A percentile compares a stretch with the other conserved stretches of the same genome.
Evolutionary conservation across 53 echinoderm and acorn worm species (phyloP).

Genomic region (Paracentrotus lividus): DNA sequence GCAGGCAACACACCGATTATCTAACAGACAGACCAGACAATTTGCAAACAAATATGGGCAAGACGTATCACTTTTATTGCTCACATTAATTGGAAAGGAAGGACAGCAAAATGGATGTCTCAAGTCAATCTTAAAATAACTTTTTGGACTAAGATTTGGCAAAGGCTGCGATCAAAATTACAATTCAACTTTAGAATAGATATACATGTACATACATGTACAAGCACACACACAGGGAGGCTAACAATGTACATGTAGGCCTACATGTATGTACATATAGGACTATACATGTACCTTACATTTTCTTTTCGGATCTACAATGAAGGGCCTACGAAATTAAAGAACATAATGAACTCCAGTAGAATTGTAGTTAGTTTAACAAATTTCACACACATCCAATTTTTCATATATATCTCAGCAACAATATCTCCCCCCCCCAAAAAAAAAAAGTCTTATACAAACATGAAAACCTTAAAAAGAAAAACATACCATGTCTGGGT

Average conservation of each 20-base stretch:
- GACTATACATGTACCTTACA: no score
- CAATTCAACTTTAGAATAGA: background rate
- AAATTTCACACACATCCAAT: no score
- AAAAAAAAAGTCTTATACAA: background rate
- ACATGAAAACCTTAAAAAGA: background rate
- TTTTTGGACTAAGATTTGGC: background rate
- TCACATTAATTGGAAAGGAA: conserved; percentile 16
- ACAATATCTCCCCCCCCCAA: no score
- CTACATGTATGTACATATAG: background rate
- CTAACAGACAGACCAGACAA: conserved; percentile 5
- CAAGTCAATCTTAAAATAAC: background rate
- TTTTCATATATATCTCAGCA: no score
- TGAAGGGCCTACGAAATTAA: no score
- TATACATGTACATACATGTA: background rate
- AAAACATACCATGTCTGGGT: background rate
- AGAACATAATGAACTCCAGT: no score
- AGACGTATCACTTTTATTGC: conserved; percentile 34
- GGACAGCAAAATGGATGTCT: background rate
- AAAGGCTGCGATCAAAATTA: background rate
- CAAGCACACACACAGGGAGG: background rate
- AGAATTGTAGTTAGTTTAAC: no score
- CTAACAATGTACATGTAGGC: background rate
- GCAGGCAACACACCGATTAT: background rate
- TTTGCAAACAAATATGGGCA: background rate
- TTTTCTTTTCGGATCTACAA: no score